Evolutionary conservation across 2,888 invertebrate genomes (phyloP).

Genomic region (Aleiodes testaceus): DNA sequence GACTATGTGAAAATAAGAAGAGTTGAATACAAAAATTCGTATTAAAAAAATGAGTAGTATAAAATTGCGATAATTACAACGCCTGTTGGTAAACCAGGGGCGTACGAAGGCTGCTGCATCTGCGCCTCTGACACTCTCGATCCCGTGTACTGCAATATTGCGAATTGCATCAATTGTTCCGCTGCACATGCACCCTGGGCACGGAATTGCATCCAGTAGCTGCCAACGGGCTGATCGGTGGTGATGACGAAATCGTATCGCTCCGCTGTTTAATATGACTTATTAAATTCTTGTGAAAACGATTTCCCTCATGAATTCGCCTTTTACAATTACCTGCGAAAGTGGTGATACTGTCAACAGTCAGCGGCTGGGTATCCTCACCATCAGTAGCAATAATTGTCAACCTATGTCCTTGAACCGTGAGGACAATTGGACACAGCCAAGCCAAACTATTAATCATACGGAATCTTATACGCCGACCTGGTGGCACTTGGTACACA

Average conservation of each 20-base stretch:
- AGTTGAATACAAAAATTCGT: too few relatives aligned
- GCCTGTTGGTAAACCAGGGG: conserved; percentile 65
- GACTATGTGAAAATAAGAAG: too few relatives aligned
- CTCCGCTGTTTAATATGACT: conserved; percentile 74
- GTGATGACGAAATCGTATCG: conserved; percentile 78
- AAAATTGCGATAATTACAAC: conserved; percentile 59
- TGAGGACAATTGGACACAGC: conserved; percentile 74
- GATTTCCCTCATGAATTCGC: neutral
- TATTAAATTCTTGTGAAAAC: conserved; percentile 56
- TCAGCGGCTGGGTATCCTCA: conserved; percentile 73
- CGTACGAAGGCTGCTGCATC: conserved; percentile 60
- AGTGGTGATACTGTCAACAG: conserved; percentile 70
- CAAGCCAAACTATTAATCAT: conserved; percentile 76
- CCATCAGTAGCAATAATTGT: conserved; percentile 76
- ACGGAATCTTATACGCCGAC: conserved; percentile 75
- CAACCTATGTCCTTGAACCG: conserved; percentile 75
- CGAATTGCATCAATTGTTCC: conserved; percentile 71
- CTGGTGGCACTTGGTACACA: conserved; percentile 68
- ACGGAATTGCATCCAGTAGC: conserved; percentile 75
- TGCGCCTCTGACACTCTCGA: conserved; percentile 44
- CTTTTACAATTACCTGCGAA: conserved; percentile 73
- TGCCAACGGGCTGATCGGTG: conserved; percentile 70
- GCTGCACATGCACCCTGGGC: conserved; percentile 74
- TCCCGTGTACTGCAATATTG: conserved; percentile 73
- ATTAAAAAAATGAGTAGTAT: conserved; percentile 48